These are phyloP conservation scores for Petaurus breviceps DNA, from an alignment of 2,113 vertebrate species.

Conservation along the genomic window DNA sequence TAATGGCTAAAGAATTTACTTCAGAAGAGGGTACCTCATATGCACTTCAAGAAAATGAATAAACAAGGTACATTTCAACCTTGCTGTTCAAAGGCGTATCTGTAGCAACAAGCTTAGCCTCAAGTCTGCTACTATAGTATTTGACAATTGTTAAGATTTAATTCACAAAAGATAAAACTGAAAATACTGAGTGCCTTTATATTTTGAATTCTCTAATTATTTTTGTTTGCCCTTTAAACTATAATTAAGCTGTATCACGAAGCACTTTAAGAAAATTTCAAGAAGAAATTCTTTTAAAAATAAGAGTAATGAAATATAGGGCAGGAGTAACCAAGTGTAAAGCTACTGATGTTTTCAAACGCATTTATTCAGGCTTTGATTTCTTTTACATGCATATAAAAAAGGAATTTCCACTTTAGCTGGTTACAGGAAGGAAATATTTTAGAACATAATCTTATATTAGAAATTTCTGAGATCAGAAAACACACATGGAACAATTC, in stretches of 20 bases:
- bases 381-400: constrained; percentile 72
- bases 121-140: background rate
- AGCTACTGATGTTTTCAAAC: constrained; percentile 76
- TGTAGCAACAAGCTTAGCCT: background rate
- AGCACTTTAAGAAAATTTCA: constrained; percentile 66
- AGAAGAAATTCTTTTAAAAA: constrained; percentile 43
- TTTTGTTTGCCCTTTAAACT: constrained; percentile 50
- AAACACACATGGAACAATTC: constrained; percentile 68
- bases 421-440: constrained; percentile 60
- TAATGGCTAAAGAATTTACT: background rate
- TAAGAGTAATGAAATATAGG: constrained; percentile 47
- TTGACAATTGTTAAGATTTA: constrained; percentile 12
- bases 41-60: background rate
- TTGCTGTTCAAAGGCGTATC: constrained; percentile 8
- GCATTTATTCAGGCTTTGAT: constrained; percentile 83
- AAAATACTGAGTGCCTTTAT: constrained; percentile 46
- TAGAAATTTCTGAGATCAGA: constrained; percentile 81
- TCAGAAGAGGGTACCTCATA: background rate
- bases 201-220: constrained; percentile 45
- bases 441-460: constrained; percentile 71
- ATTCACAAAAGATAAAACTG: constrained; percentile 37
- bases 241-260: constrained; percentile 26
- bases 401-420: constrained; percentile 68
- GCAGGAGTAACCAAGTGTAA: constrained; percentile 65
- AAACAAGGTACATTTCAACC: constrained; percentile 9